Base-by-base conservation (phyloP, 2,888 invertebrate genomes). In the Siphonodentalium dalli region DNA sequence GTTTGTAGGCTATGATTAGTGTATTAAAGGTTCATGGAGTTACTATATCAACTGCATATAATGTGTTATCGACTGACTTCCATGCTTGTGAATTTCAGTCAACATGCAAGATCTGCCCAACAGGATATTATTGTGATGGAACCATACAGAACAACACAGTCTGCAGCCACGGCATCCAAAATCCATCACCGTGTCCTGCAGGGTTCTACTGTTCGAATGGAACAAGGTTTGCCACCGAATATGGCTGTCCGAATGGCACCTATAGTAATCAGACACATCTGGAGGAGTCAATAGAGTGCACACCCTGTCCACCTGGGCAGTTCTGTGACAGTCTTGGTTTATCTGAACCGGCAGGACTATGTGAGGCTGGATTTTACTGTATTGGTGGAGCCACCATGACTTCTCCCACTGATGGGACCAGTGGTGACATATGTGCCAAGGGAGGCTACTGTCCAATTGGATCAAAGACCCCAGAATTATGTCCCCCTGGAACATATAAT, bases 161-260 rank as follows among this genome's bases (percentile, higher is more conserved):
- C 45, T 78, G 78, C 42, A 63, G 72, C 9, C 75, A 77, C 44
- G 77, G 77, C 6, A 73, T 77, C n/a, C 75, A 77, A 51, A 78
- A 75, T 59, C 78, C 78, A 6, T 51, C 54, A 29, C 48, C 66
- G 0, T 79, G 79, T 54, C 68, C 68, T 28, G 49, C 63, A 2
- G 79, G 79, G 3, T 61, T 71, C 59, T 79, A 72, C 63, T 79
- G 79, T 58, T 74, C 69, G 2, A 48, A 56, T 13, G 69, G 69
- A 28, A 79, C 78, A 40, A 66, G 61, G 29, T 71, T 63, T 54
- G 54, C 71, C 33, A 60, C 63, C 5, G 68, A 78, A 45, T 72
- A 54, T 58, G 65, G 66, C 15, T 79, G 79, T 57, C 76, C 77
- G 1, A 69, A 67, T 57, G 78, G 79, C 13, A 75, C 76, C 1